Conservation (phyloP, 35 echinoderm and acorn worm genomes). For the Acanthaster planci region DNA sequence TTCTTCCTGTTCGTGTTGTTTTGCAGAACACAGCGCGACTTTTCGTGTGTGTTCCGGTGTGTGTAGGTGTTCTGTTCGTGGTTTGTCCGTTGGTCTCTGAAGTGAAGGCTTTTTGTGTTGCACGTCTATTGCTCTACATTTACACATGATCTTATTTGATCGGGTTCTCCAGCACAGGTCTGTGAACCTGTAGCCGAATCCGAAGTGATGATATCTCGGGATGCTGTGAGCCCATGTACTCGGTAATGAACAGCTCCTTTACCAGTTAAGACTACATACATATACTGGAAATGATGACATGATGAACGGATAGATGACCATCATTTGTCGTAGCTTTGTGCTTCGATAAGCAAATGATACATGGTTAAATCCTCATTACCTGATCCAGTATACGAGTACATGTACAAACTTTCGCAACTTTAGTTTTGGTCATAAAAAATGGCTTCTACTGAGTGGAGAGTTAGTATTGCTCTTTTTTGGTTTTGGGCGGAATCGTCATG, state of each 20-base stretch:
- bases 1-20: not conserved
- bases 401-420: no score
- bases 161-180: not conserved
- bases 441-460: no score
- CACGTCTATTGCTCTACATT: conserved; percentile 4
- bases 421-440: no score
- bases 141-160: conserved; percentile 95
- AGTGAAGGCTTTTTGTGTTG: no score
- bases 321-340: not conserved
- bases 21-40: not conserved
- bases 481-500: no score
- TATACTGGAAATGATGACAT: conserved; percentile 68
- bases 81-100: no score
- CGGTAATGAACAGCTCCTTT: conserved; percentile 66
- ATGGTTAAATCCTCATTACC: conserved; percentile 1
- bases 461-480: no score
- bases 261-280: conserved; percentile 12
- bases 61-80: not conserved
- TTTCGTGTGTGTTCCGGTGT: not conserved
- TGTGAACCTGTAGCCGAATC: not conserved
- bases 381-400: conserved; percentile 18
- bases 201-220: conserved; percentile 87
- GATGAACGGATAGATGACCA: conserved; percentile 72
- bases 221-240: conserved; percentile 72
- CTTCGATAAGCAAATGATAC: not conserved